A percentile compares a stretch with the other conserved stretches of the same genome.
phyloP scores from a whole-genome alignment of 2,113 vertebrate genomes.

The Sardina pilchardus region DNA sequence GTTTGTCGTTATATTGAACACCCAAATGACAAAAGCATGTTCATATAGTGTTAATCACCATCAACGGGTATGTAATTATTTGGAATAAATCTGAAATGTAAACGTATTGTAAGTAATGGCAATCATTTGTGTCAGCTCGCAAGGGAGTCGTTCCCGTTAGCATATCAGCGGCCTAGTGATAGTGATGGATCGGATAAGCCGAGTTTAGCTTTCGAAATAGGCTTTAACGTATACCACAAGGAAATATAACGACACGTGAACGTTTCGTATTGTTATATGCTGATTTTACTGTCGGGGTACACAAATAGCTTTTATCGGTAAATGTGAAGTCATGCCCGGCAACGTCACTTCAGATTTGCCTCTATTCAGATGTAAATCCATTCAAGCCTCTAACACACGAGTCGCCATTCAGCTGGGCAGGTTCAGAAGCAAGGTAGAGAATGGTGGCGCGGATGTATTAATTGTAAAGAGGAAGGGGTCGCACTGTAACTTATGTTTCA shows the following conservation, averaged over 20 bases:
- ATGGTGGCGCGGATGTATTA: slow-evolving; percentile 4
- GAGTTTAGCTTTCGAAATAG: neutral
- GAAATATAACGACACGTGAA: neutral
- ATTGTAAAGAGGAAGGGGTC: neutral
- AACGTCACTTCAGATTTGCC: slow-evolving; percentile 10
- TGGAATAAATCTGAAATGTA: neutral
- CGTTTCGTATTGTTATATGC: neutral
- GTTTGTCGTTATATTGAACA: neutral
- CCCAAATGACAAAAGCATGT: neutral
- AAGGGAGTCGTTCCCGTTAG: slow-evolving; percentile 2
- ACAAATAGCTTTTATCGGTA: neutral
- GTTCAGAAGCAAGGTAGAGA: neutral
- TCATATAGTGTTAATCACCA: neutral
- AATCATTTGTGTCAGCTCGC: slow-evolving; percentile 15
- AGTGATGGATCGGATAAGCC: slow-evolving; percentile 14
- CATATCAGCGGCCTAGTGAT: slow-evolving; percentile 5
- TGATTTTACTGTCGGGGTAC: neutral
- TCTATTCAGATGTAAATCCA: slow-evolving; percentile 11
- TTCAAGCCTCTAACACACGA: neutral
- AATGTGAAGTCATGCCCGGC: neutral
- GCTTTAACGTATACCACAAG: neutral
- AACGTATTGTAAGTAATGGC: neutral
- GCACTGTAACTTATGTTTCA: neutral
- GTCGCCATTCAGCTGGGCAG: slow-evolving; percentile 9
- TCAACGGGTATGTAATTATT: neutral